A percentile compares a stretch with the other conserved stretches of the same genome.
Evolutionary conservation across 2,113 vertebrate genomes (phyloP).

Genomic region (Vicugna pacos): DNA sequence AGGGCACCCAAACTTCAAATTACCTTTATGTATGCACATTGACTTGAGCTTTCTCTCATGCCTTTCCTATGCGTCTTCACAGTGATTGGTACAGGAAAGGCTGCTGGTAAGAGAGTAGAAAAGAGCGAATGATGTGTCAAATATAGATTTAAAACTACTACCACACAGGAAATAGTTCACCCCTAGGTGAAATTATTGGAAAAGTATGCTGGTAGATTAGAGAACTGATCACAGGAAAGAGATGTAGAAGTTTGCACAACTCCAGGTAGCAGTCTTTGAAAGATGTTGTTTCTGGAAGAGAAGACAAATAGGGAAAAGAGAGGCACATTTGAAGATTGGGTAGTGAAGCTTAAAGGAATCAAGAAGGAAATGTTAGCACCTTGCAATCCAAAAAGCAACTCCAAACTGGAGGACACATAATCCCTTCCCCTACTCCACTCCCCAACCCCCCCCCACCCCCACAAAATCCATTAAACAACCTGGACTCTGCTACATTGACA

Average conservation of each 20-base stretch:
- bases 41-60: not conserved
- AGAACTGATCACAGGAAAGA: not conserved
- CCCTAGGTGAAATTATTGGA: not conserved
- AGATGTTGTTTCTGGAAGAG: not conserved
- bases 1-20: not conserved
- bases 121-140: not conserved
- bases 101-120: not conserved
- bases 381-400: not conserved
- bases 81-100: not conserved
- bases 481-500: constrained; percentile 61
- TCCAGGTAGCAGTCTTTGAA: not conserved
- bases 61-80: not conserved
- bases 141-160: not conserved
- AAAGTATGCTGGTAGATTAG: not conserved
- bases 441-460: accelerated
- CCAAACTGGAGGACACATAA: not conserved
- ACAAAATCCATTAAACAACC: not conserved
- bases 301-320: not conserved
- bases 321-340: not conserved
- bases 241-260: not conserved
- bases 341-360: not conserved
- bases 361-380: not conserved
- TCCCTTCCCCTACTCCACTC: too few species aligned
- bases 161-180: not conserved
- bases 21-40: not conserved